phyloP scores from a whole-genome alignment of 2,888 invertebrate species.

The Rapana venosa region DNA sequence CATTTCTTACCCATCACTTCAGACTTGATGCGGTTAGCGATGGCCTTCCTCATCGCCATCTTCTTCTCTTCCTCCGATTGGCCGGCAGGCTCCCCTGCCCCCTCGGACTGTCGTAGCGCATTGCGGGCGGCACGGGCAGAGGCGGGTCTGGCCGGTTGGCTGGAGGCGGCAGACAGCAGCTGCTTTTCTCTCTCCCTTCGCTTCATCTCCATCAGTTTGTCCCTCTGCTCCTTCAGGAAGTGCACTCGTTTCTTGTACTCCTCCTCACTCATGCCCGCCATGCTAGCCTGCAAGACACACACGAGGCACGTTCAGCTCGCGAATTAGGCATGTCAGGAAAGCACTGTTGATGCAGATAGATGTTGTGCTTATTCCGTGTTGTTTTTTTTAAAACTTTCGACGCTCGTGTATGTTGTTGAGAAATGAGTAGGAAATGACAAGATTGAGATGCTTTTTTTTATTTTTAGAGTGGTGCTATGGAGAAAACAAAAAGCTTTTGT shows the following conservation, averaged over 20 bases:
- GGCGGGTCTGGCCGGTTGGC: constrained; percentile 82
- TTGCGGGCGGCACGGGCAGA: constrained; percentile 88
- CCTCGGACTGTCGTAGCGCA: constrained; percentile 78
- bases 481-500: too few species aligned
- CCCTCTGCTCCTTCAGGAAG: constrained; percentile 92
- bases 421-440: too few species aligned
- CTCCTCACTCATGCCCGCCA: constrained; percentile 71
- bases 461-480: too few species aligned
- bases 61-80: constrained; percentile 80
- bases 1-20: constrained; percentile 87
- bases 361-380: too few species aligned
- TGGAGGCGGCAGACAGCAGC: constrained; percentile 83
- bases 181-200: constrained; percentile 91
- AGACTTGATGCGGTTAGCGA: constrained; percentile 89
- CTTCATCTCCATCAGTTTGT: constrained; percentile 93
- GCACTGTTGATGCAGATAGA: too few species aligned
- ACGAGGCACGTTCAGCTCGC: too few species aligned
- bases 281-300: constrained; percentile 60
- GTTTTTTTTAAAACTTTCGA: too few species aligned
- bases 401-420: too few species aligned
- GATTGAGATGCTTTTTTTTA: too few species aligned
- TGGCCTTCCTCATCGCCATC: constrained; percentile 88
- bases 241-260: constrained; percentile 83
- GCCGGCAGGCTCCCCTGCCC: constrained; percentile 32
- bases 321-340: too few species aligned